Conservation (phyloP, 2,797 vertebrate species). For the Sus cebifrons region DNA sequence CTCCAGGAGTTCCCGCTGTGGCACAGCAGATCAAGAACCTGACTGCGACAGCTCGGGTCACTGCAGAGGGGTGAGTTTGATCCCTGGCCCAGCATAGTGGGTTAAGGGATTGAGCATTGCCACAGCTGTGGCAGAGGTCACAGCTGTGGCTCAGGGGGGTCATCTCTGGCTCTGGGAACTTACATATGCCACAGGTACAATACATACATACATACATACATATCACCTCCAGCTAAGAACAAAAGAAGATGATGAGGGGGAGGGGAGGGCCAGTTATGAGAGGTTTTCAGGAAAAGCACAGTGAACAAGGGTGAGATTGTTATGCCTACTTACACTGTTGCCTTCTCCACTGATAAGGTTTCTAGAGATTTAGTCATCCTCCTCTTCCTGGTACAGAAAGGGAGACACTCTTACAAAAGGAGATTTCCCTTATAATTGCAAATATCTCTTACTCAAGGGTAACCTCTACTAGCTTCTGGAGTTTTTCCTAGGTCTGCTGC, state of each 20-base stretch:
- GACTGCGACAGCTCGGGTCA: no score
- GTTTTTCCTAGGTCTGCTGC: background rate
- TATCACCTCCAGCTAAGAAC: background rate
- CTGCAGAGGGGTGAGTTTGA: no score
- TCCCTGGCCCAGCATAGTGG: no score
- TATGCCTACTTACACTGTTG: background rate
- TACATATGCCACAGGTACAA: no score
- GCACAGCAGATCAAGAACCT: no score
- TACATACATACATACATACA: background rate
- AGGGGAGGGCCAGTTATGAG: no score
- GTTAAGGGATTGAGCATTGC: no score
- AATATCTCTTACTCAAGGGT: background rate
- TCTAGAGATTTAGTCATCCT: background rate
- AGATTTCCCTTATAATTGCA: background rate
- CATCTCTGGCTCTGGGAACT: no score
- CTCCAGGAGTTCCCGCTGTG: background rate
- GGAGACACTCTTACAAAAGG: background rate
- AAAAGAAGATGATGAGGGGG: background rate
- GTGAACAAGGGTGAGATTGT: background rate
- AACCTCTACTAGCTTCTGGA: background rate
- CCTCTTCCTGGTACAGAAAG: background rate
- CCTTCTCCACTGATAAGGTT: background rate
- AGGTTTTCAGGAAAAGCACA: background rate
- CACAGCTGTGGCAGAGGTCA: no score
- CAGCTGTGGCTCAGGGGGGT: no score